Evolutionary conservation across 2,113 vertebrate species (phyloP), one percentile per base, ranked within the genome.

Genomic region (Hydrolagus affinis): DNA sequence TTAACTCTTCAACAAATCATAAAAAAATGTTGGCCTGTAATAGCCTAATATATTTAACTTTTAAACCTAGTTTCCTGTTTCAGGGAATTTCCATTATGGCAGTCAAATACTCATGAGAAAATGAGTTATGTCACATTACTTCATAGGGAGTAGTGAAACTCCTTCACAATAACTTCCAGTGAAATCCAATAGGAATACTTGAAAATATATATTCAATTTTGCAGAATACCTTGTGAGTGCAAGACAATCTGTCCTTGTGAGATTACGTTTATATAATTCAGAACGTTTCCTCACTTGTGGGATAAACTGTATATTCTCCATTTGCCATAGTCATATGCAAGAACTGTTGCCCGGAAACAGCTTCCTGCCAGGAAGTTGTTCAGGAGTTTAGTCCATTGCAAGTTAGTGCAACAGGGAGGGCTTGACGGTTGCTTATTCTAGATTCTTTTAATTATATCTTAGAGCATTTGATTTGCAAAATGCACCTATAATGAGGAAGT

Each of bases 71-170:
- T 32, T 23, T 3, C 44, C 23, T 17, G 9, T 14, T 78, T 30
- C 64, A 59, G 59, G 64, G 64, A 64, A 19, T 62, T n/a, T 80
- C 64, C 59, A 30, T 3, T 64, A 64, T 62, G 8, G 23, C 57
- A 62, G 25, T 56, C n/a, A n/a, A 75, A 75, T 32, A 25, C 25
- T 44, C 44, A 44, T 44, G 44, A 44, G 6, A 44, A 44, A 6
- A 11, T 19, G 66, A 44, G 72, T 75, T 64, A 80, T 11, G 23
- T 30, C 23, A 64, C 64, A 56, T 21, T n/a, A 80, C 59, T 80
- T 80, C 64, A 80, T 64, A 64, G 14, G 77, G 59, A 80, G 23
- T 60, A 80, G 23, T 66, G n/a, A 80, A 80, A 80, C 60, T 60
- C 11, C 44, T 44, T 23, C 11, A 78, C 6, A n/a, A 4, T 60